phyloP scores from a whole-genome alignment of 2,888 invertebrate genomes.

The Isotomurus palustris region DNA sequence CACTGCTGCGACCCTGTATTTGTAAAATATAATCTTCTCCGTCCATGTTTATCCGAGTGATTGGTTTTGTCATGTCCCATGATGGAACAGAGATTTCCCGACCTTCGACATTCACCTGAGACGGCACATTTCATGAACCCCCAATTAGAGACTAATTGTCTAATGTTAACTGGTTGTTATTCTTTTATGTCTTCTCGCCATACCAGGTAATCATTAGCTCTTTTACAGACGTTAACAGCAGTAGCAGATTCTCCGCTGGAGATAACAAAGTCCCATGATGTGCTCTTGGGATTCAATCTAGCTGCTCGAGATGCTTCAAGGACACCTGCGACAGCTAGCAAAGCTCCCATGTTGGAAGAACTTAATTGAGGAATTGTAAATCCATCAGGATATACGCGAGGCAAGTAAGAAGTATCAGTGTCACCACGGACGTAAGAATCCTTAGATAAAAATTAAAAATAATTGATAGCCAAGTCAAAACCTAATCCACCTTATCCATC shows the following conservation, averaged over 20 bases:
- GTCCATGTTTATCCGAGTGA: slow-evolving; percentile 24
- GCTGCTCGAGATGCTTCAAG: slow-evolving; percentile 36
- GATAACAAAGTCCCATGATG: slow-evolving; percentile 40
- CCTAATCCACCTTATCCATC: not conserved
- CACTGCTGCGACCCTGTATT: slow-evolving; percentile 42
- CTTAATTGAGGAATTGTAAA: slow-evolving; percentile 47
- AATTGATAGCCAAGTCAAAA: not conserved
- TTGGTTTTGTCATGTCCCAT: slow-evolving; percentile 41
- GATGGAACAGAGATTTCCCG: slow-evolving; percentile 30
- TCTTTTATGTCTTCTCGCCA: not conserved
- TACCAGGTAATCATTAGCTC: slow-evolving; percentile 28
- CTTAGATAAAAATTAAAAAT: slow-evolving; percentile 18
- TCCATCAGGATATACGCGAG: slow-evolving; percentile 58
- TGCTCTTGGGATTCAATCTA: slow-evolving; percentile 25
- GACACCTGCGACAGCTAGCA: slow-evolving; percentile 39
- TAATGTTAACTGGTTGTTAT: not conserved
- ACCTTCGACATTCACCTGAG: slow-evolving; percentile 36
- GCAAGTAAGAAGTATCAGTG: slow-evolving; percentile 61
- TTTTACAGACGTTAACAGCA: slow-evolving; percentile 24
- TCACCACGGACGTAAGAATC: slow-evolving; percentile 53
- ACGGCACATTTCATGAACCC: too few relatives aligned
- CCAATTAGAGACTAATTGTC: not conserved
- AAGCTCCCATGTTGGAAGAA: slow-evolving; percentile 29
- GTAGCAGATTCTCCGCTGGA: slow-evolving; percentile 32
- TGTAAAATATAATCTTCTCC: slow-evolving; percentile 38